Base-by-base conservation (phyloP, 2,797 vertebrate genomes). In the Peromyscus nudipes region DNA sequence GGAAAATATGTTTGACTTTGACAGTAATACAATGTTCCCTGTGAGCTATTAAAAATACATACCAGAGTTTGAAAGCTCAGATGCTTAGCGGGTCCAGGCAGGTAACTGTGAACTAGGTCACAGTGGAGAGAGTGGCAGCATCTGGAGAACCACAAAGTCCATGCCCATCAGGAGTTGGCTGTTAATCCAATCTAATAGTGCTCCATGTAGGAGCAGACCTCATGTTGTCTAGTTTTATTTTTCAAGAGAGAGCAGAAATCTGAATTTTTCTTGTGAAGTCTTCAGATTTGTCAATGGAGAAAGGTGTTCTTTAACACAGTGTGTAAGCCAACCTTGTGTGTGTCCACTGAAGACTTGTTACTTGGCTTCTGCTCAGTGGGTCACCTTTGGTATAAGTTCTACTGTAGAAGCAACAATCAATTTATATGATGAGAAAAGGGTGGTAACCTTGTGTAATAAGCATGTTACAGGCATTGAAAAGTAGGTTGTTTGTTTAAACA, bases 401-500 rank as follows among this genome's bases (percentile, higher is more conserved):
- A 65, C 13, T n/a, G 25, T 73, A 60, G 73, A 89, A 64, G 55
- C 64, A 67, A 57, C 46, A 62, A 0, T 90, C 87, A 82, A 79
- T 94, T 86, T 92, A 49, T 92, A 40, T 64, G 87, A 93, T 95
- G 67, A 55, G 49, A 80, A 90, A 64, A 80, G 81, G 40, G 65
- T 88, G 91, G 85, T 77, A 27, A 81, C 64, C n/a, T 0, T 94
- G 6, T 95, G 12, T 95, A 86, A 92, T 96, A 73, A 97, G 75
- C 43, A 92, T 55, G 40, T 85, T 60, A 77, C 7, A 89, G n/a
- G 40, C 52, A 73, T 95, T 77, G 65, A 90, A 89, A 71, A 95
- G 80, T 23, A 86, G 60, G 75, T 88, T 80, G 83, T 88, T 95
- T 91, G 57, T 94, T 97, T 95, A 94, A 97, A 89, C 81, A 37